Evolutionary conservation across 1,140 invertebrate species (phyloP).

Genomic region (Diuraphis noxia): DNA sequence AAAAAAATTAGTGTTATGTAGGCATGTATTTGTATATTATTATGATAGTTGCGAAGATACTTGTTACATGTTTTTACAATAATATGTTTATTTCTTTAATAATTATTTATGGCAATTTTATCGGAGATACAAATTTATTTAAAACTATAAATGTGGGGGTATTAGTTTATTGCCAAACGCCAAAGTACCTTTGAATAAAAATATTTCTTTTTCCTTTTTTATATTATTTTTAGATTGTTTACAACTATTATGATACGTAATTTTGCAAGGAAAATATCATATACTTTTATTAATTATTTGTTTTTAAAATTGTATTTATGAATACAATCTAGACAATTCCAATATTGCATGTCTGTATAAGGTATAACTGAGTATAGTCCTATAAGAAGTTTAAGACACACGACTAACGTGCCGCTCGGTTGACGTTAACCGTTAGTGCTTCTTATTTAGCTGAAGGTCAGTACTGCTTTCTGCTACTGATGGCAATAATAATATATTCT

Average conservation of each 20-base stretch:
- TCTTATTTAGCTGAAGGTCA: conserved; percentile 24
- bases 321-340: not conserved
- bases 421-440: conserved; percentile 42
- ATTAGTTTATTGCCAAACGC: too few relatives aligned
- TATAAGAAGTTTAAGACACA: not conserved
- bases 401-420: not conserved
- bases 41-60: too few relatives aligned
- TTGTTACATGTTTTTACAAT: not conserved
- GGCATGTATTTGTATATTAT: too few relatives aligned
- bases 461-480: not conserved
- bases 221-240: not conserved
- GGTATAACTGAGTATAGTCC: not conserved
- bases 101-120: not conserved
- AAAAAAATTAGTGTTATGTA: not conserved
- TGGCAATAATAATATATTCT: not conserved
- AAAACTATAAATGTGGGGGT: not conserved
- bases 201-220: not conserved
- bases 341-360: not conserved
- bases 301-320: not conserved
- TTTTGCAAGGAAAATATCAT: not conserved
- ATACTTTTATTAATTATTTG: not conserved
- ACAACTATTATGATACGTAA: not conserved
- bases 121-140: not conserved
- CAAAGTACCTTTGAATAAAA: too few relatives aligned
- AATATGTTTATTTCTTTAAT: not conserved